Evolutionary conservation across 2,888 invertebrate species (phyloP).

Genomic region (Xanthorhoe spadicearia): DNA sequence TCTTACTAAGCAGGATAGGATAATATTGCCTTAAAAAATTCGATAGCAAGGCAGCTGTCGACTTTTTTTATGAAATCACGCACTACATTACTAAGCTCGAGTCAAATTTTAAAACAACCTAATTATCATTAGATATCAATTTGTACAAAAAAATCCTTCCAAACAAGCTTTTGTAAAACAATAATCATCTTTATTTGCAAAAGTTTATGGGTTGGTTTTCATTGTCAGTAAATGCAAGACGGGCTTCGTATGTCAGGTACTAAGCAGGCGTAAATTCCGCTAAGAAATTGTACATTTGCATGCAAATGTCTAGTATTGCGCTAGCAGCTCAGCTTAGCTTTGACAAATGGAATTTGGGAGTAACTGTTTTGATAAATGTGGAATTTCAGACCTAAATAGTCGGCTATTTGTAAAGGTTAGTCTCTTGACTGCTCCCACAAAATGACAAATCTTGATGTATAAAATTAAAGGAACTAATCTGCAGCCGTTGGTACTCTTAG

Average conservation of each 20-base stretch:
- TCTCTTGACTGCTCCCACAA: neutral
- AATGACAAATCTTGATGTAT: no score
- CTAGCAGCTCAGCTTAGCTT: conserved; percentile 11
- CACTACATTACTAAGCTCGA: neutral
- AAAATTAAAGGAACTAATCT: no score
- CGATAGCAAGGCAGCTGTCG: no score
- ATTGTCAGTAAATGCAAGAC: conserved; percentile 7
- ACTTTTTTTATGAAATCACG: neutral
- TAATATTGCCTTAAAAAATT: neutral
- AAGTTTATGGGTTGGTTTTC: neutral
- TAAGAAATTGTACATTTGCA: conserved; percentile 29
- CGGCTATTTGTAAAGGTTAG: conserved; percentile 1
- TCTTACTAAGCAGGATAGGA: no score
- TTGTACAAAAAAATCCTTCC: neutral
- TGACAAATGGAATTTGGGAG: conserved; percentile 14
- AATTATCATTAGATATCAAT: neutral
- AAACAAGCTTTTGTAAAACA: conserved; percentile 1
- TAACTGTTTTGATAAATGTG: conserved; percentile 5
- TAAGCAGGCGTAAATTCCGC: conserved; percentile 25
- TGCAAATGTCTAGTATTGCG: conserved; percentile 17
- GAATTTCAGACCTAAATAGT: neutral
- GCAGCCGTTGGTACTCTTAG: no score
- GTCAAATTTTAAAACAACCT: neutral
- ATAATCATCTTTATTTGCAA: neutral
- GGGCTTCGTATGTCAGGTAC: conserved; percentile 13